Conservation (phyloP, 2,888 invertebrate genomes). For the Actias luna region DNA sequence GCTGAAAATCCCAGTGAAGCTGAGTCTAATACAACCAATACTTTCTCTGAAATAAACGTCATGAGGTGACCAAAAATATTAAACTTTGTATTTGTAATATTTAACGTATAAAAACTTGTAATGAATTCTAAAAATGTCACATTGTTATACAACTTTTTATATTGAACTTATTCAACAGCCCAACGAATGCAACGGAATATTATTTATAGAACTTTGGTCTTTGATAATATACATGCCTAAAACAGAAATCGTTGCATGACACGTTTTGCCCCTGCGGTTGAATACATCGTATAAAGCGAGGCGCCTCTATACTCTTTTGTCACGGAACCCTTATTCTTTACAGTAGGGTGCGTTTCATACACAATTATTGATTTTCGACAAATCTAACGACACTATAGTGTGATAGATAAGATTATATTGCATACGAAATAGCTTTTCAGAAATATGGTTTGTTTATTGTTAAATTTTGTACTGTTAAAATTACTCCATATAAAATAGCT, state of each 20-base stretch:
- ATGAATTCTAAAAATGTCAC: background rate
- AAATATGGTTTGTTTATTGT: background rate
- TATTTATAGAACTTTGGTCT: background rate
- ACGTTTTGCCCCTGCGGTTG: background rate
- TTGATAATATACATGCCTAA: background rate
- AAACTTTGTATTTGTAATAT: no score
- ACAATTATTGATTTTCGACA: conserved; percentile 13
- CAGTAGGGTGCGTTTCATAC: conserved; percentile 12
- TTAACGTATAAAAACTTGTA: no score
- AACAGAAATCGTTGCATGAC: background rate
- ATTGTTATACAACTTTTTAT: background rate
- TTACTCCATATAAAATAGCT: no score
- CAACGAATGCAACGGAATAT: background rate
- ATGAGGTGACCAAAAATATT: no score
- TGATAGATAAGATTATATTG: background rate
- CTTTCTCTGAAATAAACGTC: background rate
- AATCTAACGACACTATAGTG: background rate
- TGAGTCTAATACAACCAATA: no score
- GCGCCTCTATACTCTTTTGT: conserved; percentile 12
- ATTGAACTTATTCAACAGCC: background rate
- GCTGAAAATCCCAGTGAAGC: no score
- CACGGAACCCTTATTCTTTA: conserved; percentile 18
- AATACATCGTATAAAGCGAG: background rate
- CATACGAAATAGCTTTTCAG: background rate
- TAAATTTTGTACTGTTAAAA: background rate